A percentile compares a stretch with the other conserved stretches of the same genome.
Conservation (phyloP, 1,140 invertebrate genomes). For the Diachasma alloeum region DNA sequence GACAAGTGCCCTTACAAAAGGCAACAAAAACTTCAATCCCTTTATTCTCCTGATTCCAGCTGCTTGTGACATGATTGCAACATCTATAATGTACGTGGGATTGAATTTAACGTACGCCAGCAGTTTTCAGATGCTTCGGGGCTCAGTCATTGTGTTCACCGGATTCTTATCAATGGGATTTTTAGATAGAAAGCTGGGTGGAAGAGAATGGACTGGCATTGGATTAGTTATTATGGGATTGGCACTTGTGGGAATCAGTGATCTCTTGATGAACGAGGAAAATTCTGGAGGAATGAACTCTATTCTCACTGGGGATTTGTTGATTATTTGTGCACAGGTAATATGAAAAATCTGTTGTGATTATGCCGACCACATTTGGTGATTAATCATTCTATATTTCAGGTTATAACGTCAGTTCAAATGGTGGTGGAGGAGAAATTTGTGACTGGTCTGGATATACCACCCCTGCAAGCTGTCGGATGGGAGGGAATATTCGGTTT, state of each 20-base stretch:
- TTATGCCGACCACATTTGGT: background rate
- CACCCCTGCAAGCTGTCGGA: constrained; percentile 86
- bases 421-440: constrained; percentile 97
- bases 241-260: constrained; percentile 81
- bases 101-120: constrained; percentile 92
- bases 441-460: constrained; percentile 82
- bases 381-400: background rate
- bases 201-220: constrained; percentile 87
- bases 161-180: constrained; percentile 90
- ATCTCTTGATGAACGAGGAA: constrained; percentile 70
- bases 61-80: constrained; percentile 83
- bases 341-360: background rate
- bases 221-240: constrained; percentile 82
- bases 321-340: constrained; percentile 88
- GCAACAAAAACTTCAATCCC: constrained; percentile 79
- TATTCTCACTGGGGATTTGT: constrained; percentile 88
- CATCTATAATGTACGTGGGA: constrained; percentile 90
- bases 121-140: constrained; percentile 97
- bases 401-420: constrained; percentile 86
- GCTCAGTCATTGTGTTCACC: constrained; percentile 94
- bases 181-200: constrained; percentile 74
- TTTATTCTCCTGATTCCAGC: constrained; percentile 86
- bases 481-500: constrained; percentile 95
- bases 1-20: constrained; percentile 69
- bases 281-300: constrained; percentile 73